phyloP scores from a whole-genome alignment of 2,113 vertebrate species.

The Gadus chalcogrammus region DNA sequence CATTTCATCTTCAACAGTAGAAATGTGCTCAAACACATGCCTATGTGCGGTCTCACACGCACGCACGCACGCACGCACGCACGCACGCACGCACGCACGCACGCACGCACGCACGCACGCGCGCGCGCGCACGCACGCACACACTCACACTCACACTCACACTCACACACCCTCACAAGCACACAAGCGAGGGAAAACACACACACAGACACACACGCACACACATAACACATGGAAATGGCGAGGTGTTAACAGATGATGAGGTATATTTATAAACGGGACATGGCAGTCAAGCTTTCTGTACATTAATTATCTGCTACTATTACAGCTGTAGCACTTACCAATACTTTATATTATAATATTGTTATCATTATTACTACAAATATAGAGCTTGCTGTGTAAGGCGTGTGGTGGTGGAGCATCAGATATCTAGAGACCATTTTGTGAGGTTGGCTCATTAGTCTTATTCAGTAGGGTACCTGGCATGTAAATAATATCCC shows the following conservation, averaged over 20 bases:
- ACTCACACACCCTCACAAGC: too few species aligned
- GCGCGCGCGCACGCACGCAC: not conserved
- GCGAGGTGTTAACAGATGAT: not conserved
- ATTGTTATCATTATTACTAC: too few species aligned
- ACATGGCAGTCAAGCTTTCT: too few species aligned
- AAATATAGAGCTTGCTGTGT: too few species aligned
- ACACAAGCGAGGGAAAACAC: too few species aligned
- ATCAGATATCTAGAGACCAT: not conserved
- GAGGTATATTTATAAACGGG: not conserved
- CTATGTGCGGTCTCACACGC: not conserved
- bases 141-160: too few species aligned
- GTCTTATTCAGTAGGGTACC: too few species aligned
- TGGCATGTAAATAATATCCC: not conserved
- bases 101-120: constrained; percentile 1
- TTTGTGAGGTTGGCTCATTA: not conserved
- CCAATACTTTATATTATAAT: too few species aligned
- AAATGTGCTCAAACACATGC: not conserved
- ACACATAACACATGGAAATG: not conserved
- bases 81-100: not conserved
- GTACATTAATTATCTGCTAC: too few species aligned
- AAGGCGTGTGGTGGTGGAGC: not conserved
- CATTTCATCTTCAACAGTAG: too few species aligned
- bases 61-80: not conserved
- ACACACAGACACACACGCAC: not conserved
- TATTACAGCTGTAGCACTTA: too few species aligned